Evolutionary conservation across 35 echinoderm and acorn worm genomes (phyloP).

Genomic region (Hemicentrotus pulcherrimus): DNA sequence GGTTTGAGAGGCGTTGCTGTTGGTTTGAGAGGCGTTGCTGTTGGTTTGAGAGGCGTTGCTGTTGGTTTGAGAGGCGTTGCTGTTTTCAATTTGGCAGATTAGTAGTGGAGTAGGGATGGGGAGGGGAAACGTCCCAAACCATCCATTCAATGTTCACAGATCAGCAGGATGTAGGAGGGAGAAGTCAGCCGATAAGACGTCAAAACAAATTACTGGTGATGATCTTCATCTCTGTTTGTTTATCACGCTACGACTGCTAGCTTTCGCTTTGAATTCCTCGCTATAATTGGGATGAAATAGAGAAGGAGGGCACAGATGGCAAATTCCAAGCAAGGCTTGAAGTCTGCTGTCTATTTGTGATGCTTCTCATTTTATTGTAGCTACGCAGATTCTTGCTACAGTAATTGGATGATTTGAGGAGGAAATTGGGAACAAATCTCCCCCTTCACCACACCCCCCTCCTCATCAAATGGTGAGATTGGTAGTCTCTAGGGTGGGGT

Average conservation of each 20-base stretch:
- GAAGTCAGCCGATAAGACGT: neutral
- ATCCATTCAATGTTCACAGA: neutral
- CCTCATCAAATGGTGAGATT: neutral
- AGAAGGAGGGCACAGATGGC: neutral
- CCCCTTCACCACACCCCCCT: constrained; percentile 21
- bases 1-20: neutral
- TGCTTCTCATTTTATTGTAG: neutral
- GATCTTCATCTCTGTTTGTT: constrained; percentile 27
- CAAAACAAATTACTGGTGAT: neutral
- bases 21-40: no score
- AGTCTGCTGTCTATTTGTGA: neutral
- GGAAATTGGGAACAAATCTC: constrained; percentile 26
- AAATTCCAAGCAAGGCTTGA: neutral
- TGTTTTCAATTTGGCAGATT: constrained; percentile 18
- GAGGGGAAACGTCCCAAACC: constrained; percentile 17
- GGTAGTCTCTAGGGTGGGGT: neutral
- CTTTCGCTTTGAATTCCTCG: neutral
- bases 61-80: neutral
- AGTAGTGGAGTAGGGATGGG: neutral
- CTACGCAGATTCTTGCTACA: neutral
- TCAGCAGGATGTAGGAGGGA: constrained; percentile 25
- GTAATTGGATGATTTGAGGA: constrained; percentile 30
- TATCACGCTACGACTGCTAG: neutral
- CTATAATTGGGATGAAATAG: neutral
- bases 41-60: neutral